Evolutionary conservation across 1,140 invertebrate genomes (phyloP), one percentile per base, ranked within the genome.

Genomic region (Drosophila athabasca): DNA sequence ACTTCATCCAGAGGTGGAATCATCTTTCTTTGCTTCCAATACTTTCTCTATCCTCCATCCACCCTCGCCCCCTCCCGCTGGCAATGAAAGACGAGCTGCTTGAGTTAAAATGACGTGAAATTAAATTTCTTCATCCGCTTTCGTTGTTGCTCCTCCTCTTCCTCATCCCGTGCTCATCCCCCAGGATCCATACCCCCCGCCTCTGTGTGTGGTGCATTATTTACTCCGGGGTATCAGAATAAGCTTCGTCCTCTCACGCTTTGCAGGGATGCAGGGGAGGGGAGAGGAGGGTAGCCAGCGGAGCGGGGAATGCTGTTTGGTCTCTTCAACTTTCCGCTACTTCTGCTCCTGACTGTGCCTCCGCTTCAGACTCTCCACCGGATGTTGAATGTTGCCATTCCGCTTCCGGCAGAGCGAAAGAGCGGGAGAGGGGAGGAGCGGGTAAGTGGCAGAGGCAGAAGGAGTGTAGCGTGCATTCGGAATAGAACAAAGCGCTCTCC

Each of bases 121-220:
- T 87, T 87, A 82, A 87, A 87, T 88, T 87, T 87, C 75, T 82
- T 87, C 62, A 87, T 88, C 76, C 83, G 83, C 79, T 76, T 88
- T 87, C 60, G 73, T 69, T 82, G 74, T 66, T 69, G 66, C 79
- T 59, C 57, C 57, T 29, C 29, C 62, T n/a, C 39, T 39, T 45
- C 29, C 60, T 22, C 22, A 24, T 24, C 24, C 54, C 5, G n/a
- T 1, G n/a, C 13, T 6, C 15, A 19, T 19, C n/a, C 8, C 3
- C 19, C 29, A 11, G 22, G 2, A 2, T 24, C 22, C 22, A 24
- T 24, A 8, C 26, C 8, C 19, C 41, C 49, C 13, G 9, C 8
- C 44, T 3, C 19, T 19, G 46, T 26, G 62, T 54, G 76, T 68
- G 78, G 55, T 75, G 78, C 65, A 88, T 70, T 81, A 79, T 73